Base-by-base conservation (phyloP, 2,888 invertebrate genomes). In the Erannis defoliaria region DNA sequence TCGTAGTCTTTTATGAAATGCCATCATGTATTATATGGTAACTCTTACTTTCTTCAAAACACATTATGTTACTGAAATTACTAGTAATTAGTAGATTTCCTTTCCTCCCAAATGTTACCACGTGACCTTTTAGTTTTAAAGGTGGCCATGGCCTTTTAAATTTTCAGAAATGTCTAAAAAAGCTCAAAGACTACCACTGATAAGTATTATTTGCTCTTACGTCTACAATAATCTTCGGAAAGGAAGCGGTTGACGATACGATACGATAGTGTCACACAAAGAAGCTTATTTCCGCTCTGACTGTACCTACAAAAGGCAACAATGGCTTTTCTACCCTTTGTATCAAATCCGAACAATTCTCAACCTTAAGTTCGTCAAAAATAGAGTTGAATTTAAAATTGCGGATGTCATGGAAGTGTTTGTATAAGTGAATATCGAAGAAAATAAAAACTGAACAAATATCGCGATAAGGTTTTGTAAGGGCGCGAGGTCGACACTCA, bases 371-470 rank as follows among this genome's bases (percentile, higher is more conserved):
- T 8, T 9, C 42, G 8, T 50, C 58, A 37, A n/a, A n/a, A 3
- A 40, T 64, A 59, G 46, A 35, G 46, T 29, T 56, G 16, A 56
- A 62, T 43, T 4, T 53, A 42, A 26, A 56, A 29, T 14, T 5
- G 33, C 5, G 40, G 33, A 49, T 33, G 54, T 62, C 56, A 71
- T 23, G 64, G 64, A 59, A 64, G 66, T 74, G 70, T 82, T 85
- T 82, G 85, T 75, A 78, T 84, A 86, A 84, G 83, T 84, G 82
- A 84, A 81, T 85, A 85, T 86, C 85, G 81, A 82, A 87, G 87
- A 86, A 90, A 92, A 92, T 91, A 92, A 91, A 92, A 91, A 90
- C 86, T 88, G 87, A 85, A 87, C 88, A 90, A 91, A 91, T 89
- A 89, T 86, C 82, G 74, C 78, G 90, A 91, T 91, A 91, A 91